Percentiles rank a stretch among this genome's conserved stretches.
phyloP scores from a whole-genome alignment of 2,113 vertebrate species.

The Pandion haliaetus region DNA sequence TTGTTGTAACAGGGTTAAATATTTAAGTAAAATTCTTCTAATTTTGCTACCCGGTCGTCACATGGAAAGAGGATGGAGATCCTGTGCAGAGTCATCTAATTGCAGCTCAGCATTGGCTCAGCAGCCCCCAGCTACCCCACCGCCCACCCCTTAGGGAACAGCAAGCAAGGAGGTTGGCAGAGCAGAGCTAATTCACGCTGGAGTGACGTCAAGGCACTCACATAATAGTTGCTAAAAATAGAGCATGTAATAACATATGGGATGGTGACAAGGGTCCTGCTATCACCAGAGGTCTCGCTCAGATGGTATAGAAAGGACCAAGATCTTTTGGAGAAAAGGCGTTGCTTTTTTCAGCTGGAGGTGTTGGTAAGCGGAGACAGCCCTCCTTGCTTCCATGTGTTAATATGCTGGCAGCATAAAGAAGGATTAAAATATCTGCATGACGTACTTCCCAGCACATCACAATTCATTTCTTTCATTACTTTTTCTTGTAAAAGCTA shows the following conservation, averaged over 20 bases:
- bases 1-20: not conserved
- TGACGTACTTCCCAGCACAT: conserved; percentile 46
- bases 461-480: conserved; percentile 32
- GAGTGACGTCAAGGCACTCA: conserved; percentile 75
- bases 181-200: conserved; percentile 52
- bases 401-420: conserved; percentile 15
- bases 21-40: not conserved
- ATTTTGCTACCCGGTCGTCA: not conserved
- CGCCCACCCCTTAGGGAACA: not conserved
- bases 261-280: conserved; percentile 1
- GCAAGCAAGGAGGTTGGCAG: conserved; percentile 37
- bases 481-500: conserved; percentile 22
- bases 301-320: not conserved
- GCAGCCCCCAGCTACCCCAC: not conserved
- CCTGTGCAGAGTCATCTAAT: not conserved
- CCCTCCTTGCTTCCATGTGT: conserved; percentile 23
- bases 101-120: conserved; percentile 44
- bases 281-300: conserved; percentile 6
- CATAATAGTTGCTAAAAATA: conserved; percentile 80
- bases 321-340: not conserved
- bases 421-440: conserved; percentile 53
- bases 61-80: not conserved
- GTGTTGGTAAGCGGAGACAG: not conserved
- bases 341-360: not conserved
- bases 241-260: not conserved